Evolutionary conservation across 2,797 vertebrate species (phyloP).

Genomic region (Spondyliosoma cantharus): DNA sequence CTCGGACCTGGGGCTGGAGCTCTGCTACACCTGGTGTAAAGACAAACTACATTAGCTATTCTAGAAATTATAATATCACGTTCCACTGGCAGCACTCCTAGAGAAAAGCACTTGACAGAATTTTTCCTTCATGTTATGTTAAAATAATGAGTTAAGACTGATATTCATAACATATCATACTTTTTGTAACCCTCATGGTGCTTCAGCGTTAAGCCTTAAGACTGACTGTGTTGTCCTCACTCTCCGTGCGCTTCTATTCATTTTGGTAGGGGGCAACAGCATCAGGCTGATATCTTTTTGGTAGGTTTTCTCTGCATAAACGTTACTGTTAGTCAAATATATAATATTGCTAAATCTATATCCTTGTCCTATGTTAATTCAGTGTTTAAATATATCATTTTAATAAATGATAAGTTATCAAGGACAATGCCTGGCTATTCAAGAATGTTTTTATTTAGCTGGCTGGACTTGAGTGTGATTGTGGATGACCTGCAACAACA

Average conservation of each 20-base stretch:
- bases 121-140: background rate
- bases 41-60: background rate
- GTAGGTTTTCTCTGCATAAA: background rate
- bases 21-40: slow-evolving; percentile 37
- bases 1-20: slow-evolving; percentile 12
- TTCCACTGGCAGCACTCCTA: background rate
- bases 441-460: background rate
- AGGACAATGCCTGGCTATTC: background rate
- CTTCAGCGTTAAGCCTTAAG: background rate
- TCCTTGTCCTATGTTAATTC: background rate
- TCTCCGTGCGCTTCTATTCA: background rate
- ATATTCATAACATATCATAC: background rate
- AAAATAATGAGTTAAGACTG: background rate
- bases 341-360: background rate
- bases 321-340: background rate
- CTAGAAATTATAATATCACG: background rate
- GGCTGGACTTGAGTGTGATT: background rate
- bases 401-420: background rate
- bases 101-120: background rate
- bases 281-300: background rate
- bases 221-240: background rate
- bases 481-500: background rate
- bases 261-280: no score
- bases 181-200: background rate
- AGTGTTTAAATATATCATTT: background rate